Percentiles rank a stretch among this genome's conserved stretches.
phyloP scores from a whole-genome alignment of 2,797 vertebrate species.

The Darevskia mixta region DNA sequence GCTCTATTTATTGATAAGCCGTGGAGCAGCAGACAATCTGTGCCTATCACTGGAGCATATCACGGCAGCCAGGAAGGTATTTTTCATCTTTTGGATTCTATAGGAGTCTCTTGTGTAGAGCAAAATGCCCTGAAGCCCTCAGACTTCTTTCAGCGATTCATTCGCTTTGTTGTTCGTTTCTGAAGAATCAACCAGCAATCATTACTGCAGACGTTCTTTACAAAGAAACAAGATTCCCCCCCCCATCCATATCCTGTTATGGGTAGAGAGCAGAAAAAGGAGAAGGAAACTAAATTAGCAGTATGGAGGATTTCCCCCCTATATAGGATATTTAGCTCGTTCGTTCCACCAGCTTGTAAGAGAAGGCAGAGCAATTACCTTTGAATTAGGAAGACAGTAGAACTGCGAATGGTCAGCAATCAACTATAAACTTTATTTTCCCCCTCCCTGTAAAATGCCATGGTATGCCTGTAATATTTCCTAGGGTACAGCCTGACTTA shows the following conservation, averaged over 20 bases:
- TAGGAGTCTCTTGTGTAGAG: conserved; percentile 30
- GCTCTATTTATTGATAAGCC: conserved; percentile 21
- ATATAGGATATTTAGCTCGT: not conserved
- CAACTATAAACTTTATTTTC: not conserved
- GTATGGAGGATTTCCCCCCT: not conserved
- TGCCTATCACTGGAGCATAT: conserved; percentile 17
- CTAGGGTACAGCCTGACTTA: not conserved
- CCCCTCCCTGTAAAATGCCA: not conserved
- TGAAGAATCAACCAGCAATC: conserved; percentile 41
- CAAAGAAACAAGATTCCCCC: not conserved
- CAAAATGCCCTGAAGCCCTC: conserved; percentile 50
- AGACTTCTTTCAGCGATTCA: conserved; percentile 40
- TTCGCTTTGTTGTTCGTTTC: conserved; percentile 45
- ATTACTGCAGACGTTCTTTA: conserved; percentile 32
- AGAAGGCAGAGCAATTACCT: conserved; percentile 20
- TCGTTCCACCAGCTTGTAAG: not conserved
- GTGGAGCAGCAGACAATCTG: conserved; percentile 28
- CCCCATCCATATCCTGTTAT: not conserved
- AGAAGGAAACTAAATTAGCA: not conserved
- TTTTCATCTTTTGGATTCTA: conserved; percentile 54
- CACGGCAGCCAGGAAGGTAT: conserved; percentile 1
- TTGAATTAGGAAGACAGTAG: conserved; percentile 20
- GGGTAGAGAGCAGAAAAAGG: not conserved
- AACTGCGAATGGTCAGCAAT: not conserved
- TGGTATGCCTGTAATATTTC: not conserved